Evolutionary conservation across 2,797 vertebrate species (phyloP).

Genomic region (Enteromius trimaculatus): DNA sequence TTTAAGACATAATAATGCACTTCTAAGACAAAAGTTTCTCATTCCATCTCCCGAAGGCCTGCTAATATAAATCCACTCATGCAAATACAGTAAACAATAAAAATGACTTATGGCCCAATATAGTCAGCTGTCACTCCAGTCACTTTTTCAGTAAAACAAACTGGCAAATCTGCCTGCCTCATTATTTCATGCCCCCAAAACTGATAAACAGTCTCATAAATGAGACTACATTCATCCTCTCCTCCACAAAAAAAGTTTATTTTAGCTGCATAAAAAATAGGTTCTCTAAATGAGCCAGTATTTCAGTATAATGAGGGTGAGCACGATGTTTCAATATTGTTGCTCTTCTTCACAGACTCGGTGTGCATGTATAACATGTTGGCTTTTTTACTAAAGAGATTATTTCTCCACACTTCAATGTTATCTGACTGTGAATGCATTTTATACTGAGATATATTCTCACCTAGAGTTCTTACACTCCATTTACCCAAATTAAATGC

Average conservation of each 20-base stretch:
- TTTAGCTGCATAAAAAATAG: conserved; percentile 52
- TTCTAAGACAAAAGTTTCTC: conserved; percentile 47
- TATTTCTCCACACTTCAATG: background rate
- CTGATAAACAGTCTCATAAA: conserved; percentile 58
- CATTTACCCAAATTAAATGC: conserved; percentile 29
- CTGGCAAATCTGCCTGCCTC: conserved; percentile 56
- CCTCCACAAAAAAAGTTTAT: conserved; percentile 49
- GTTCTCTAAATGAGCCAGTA: conserved; percentile 49
- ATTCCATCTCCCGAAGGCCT: conserved; percentile 20
- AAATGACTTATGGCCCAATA: conserved; percentile 53
- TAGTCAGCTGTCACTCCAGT: conserved; percentile 55
- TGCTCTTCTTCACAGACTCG: conserved; percentile 35
- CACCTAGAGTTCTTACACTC: conserved; percentile 10
- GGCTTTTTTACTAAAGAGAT: background rate
- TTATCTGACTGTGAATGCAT: conserved; percentile 10
- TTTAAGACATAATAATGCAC: conserved; percentile 44
- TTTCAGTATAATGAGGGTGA: conserved; percentile 48
- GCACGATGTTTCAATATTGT: conserved; percentile 45
- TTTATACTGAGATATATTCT: background rate
- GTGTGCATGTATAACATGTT: conserved; percentile 1
- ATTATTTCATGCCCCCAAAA: conserved; percentile 57
- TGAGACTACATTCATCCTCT: conserved; percentile 54
- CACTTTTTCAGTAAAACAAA: conserved; percentile 56
- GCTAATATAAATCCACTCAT: conserved; percentile 52
- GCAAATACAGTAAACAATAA: conserved; percentile 57